Percentiles rank a stretch among this genome's conserved stretches.
phyloP scores from a whole-genome alignment of 2,888 invertebrate species.

The Xestia sexstrigata region DNA sequence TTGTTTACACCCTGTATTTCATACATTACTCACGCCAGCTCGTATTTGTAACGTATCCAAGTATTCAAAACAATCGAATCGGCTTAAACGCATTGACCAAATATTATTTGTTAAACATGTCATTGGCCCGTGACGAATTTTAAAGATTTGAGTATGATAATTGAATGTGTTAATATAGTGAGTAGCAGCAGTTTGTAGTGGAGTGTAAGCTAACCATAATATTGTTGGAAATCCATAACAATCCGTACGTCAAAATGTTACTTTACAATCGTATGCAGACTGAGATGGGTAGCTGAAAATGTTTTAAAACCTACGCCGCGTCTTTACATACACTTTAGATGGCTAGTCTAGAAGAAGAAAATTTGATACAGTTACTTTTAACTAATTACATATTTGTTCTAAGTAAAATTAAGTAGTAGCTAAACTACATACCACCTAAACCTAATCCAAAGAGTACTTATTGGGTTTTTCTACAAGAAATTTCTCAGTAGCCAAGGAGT shows the following conservation, averaged over 20 bases:
- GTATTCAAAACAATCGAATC: slow-evolving; percentile 56
- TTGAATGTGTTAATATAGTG: background rate
- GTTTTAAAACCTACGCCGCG: background rate
- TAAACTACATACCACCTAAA: background rate
- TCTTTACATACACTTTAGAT: background rate
- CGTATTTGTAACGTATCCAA: slow-evolving; percentile 39
- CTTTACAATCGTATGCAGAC: background rate
- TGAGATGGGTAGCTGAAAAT: background rate
- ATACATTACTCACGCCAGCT: slow-evolving; percentile 38
- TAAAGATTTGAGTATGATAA: slow-evolving; percentile 2
- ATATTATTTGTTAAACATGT: slow-evolving; percentile 58
- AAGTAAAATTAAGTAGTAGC: background rate
- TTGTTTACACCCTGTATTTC: too few relatives aligned
- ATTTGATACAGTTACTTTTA: background rate
- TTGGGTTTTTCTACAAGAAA: background rate
- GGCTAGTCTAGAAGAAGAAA: background rate
- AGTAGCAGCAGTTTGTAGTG: background rate
- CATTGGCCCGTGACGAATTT: slow-evolving; percentile 17
- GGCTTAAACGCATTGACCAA: slow-evolving; percentile 49
- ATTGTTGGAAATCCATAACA: slow-evolving; percentile 12
- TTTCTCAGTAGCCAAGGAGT: background rate
- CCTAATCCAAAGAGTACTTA: background rate
- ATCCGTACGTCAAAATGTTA: background rate
- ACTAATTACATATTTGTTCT: background rate
- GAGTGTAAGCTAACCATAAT: slow-evolving; percentile 4